These are phyloP conservation scores for Ondatra zibethicus DNA, from an alignment of 2,113 vertebrate genomes.

Conservation along the genomic window DNA sequence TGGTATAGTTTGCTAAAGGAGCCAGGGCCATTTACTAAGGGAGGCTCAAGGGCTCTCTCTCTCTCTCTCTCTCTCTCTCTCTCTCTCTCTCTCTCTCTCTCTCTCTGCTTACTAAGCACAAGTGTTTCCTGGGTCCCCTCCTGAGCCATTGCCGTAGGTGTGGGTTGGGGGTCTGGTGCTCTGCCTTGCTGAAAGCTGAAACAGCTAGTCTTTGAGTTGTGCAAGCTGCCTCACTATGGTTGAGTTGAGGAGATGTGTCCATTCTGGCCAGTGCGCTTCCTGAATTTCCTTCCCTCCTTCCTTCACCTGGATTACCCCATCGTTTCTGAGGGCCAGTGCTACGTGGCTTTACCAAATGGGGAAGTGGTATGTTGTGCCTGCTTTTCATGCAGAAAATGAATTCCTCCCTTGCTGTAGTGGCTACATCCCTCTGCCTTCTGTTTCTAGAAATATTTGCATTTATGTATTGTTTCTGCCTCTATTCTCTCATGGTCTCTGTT, in stretches of 20 bases:
- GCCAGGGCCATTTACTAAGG: neutral
- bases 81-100: neutral
- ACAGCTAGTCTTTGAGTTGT: neutral
- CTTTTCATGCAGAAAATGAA: constrained; percentile 65
- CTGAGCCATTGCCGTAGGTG: neutral
- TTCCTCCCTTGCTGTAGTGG: neutral
- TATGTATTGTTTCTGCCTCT: constrained; percentile 67
- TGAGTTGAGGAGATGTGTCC: neutral
- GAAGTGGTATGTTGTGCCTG: neutral
- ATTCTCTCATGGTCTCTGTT: neutral
- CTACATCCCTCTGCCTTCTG: constrained; percentile 29
- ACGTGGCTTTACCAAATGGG: neutral
- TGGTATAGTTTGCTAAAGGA: neutral
- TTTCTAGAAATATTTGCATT: constrained; percentile 80
- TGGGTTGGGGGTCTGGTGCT: neutral
- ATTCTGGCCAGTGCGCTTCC: neutral
- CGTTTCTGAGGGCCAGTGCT: neutral
- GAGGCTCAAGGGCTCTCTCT: neutral
- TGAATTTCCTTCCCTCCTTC: neutral
- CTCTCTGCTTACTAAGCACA: neutral
- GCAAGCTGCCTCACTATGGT: neutral
- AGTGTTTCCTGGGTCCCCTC: neutral
- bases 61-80: neutral
- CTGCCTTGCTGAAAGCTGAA: neutral
- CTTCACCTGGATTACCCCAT: neutral